A percentile compares a stretch with the other conserved stretches of the same genome.
Evolutionary conservation across 2,888 invertebrate species (phyloP).

Genomic region (Eumacrocentrus americanus): DNA sequence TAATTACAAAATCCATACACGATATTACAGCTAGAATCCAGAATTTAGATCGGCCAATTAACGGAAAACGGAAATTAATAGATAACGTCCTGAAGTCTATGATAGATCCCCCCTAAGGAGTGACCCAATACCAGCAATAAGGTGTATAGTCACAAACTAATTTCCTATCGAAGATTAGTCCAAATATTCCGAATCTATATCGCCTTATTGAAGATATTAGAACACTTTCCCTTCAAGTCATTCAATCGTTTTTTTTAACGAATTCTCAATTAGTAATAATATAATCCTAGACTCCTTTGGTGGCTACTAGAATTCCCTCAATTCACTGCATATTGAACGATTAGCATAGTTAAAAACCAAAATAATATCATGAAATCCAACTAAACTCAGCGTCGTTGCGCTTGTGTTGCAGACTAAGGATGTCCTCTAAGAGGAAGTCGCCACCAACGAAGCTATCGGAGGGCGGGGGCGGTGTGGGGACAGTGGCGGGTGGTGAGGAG

Average conservation of each 20-base stretch:
- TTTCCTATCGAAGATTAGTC: conserved; percentile 18
- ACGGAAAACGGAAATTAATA: conserved; percentile 57
- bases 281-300: too few relatives aligned
- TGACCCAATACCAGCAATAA: conserved; percentile 16
- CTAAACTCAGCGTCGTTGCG: conserved; percentile 35
- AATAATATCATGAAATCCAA: not conserved
- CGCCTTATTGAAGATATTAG: too few relatives aligned
- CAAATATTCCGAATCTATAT: not conserved
- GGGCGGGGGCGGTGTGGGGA: conserved; percentile 66
- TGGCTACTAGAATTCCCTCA: too few relatives aligned
- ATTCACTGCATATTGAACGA: conserved; percentile 22
- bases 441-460: conserved; percentile 91
- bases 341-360: conserved; percentile 8
- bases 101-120: conserved; percentile 19
- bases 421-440: conserved; percentile 97
- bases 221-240: too few relatives aligned
- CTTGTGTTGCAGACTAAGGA: conserved; percentile 76
- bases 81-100: conserved; percentile 30
- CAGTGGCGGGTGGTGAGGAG: conserved; percentile 60
- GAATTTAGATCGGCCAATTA: conserved; percentile 59
- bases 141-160: conserved; percentile 13
- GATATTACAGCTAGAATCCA: conserved; percentile 18
- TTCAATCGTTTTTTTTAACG: too few relatives aligned
- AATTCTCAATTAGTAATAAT: too few relatives aligned
- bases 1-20: conserved; percentile 31